phyloP scores from a whole-genome alignment of 2,797 vertebrate species.

The Tapirus indicus region DNA sequence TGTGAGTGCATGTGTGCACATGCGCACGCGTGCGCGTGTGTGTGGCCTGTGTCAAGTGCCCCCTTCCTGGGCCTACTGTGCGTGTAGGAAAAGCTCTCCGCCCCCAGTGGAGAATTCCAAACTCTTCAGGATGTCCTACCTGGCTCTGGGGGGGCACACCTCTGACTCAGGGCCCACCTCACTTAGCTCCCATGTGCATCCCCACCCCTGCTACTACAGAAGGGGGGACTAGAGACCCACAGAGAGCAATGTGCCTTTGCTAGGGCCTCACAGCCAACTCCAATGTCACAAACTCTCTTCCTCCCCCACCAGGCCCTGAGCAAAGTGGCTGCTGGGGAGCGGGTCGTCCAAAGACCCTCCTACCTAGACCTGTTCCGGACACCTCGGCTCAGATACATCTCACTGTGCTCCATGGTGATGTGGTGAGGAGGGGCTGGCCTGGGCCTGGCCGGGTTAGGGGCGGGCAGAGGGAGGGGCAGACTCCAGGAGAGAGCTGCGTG shows the following conservation, averaged over 20 bases:
- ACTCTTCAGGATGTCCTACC: background rate
- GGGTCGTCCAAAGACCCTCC: conserved; percentile 84
- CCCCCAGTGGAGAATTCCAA: background rate
- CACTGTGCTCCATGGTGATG: conserved; percentile 89
- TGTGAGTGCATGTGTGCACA: background rate
- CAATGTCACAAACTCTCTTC: background rate
- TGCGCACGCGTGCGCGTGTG: background rate
- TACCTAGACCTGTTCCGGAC: conserved; percentile 92
- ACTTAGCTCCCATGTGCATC: background rate
- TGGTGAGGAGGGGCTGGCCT: conserved; percentile 87
- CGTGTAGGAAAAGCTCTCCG: background rate
- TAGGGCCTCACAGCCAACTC: background rate
- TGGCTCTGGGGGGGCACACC: background rate
- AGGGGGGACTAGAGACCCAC: background rate
- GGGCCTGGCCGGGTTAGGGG: background rate
- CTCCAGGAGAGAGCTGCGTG: background rate
- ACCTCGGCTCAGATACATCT: conserved; percentile 89
- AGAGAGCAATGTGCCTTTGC: background rate
- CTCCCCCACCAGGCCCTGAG: conserved; percentile 87
- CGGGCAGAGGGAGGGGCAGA: background rate
- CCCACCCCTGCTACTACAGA: background rate
- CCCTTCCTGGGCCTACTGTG: background rate
- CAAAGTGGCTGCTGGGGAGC: conserved; percentile 85
- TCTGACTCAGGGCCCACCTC: background rate
- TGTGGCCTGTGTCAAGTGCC: background rate